These are phyloP conservation scores for Scaptomyza polygonia DNA, from an alignment of 2,888 invertebrate species.

Conservation along the genomic window DNA sequence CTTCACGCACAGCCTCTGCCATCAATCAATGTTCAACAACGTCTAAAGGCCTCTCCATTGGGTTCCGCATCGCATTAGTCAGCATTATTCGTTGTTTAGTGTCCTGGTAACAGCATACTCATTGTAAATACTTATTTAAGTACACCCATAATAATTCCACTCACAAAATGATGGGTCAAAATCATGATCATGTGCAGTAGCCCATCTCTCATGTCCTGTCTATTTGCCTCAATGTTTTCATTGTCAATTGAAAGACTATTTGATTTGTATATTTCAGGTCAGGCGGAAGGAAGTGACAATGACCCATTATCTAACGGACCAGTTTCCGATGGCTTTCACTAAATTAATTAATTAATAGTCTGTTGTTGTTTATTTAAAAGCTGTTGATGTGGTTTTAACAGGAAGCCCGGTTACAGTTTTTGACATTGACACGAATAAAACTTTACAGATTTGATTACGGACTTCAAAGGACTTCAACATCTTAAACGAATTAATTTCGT, in stretches of 20 bases:
- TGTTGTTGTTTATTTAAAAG: conserved; percentile 1
- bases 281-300: not conserved
- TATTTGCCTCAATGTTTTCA: conserved; percentile 48
- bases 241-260: conserved; percentile 64
- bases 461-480: not conserved
- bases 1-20: conserved; percentile 49
- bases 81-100: conserved; percentile 51
- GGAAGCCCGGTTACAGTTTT: not conserved
- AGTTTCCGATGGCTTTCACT: conserved; percentile 19
- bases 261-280: conserved; percentile 45
- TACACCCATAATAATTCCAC: not conserved
- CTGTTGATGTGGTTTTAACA: conserved; percentile 11
- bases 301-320: not conserved
- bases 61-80: conserved; percentile 48
- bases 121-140: conserved; percentile 20
- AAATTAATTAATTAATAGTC: conserved; percentile 43
- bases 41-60: conserved; percentile 23
- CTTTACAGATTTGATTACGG: not conserved
- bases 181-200: conserved; percentile 10
- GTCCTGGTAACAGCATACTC: conserved; percentile 4
- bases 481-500: not conserved
- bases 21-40: conserved; percentile 67
- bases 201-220: conserved; percentile 7
- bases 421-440: not conserved
- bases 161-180: not conserved